Conservation (phyloP, 2,113 vertebrate species). For the Dryoscopus gambensis region DNA sequence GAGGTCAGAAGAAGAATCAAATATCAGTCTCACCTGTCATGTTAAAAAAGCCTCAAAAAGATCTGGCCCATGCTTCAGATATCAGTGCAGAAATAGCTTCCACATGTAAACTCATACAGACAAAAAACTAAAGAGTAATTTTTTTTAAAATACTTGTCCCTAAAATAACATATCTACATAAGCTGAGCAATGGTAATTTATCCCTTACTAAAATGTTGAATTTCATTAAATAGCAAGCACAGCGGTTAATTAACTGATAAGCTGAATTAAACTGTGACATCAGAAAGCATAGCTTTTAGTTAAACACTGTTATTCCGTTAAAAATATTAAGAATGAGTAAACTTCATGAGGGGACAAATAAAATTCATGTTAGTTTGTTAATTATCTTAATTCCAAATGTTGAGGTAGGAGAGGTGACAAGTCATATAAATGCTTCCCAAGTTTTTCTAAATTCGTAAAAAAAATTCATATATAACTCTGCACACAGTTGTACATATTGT, state of each 20-base stretch:
- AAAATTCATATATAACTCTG: background rate
- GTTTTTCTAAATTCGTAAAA: background rate
- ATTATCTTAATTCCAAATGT: background rate
- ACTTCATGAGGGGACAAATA: background rate
- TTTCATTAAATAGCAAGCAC: background rate
- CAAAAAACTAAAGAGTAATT: background rate
- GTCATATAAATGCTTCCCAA: background rate
- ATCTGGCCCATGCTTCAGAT: background rate
- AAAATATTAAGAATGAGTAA: background rate
- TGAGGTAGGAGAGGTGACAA: background rate
- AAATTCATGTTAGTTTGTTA: background rate
- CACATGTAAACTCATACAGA: background rate
- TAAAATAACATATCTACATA: background rate
- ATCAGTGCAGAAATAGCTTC: background rate
- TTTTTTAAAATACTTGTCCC: background rate
- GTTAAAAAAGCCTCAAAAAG: background rate
- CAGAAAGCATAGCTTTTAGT: background rate
- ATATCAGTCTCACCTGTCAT: background rate
- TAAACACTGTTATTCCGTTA: background rate
- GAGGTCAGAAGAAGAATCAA: background rate
- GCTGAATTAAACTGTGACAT: background rate
- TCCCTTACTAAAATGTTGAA: background rate
- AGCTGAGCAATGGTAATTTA: background rate
- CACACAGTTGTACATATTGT: background rate
- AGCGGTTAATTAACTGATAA: background rate